Conservation (phyloP, 2,888 invertebrate genomes). For the Drosophila pegasa region DNA sequence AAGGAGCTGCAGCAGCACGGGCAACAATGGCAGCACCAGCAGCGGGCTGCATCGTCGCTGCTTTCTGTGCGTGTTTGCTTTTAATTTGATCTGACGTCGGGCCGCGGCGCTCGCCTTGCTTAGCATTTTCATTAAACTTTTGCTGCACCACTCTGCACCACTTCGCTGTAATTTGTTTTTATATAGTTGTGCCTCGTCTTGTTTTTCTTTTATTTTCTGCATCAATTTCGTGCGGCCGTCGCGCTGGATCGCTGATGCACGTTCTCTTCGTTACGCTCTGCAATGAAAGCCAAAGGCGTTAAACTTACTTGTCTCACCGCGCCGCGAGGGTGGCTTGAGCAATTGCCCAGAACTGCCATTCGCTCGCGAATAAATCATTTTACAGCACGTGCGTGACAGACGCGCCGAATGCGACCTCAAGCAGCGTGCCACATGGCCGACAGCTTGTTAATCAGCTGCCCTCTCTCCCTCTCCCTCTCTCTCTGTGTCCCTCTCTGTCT, state of each 20-base stretch:
- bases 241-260: conserved; percentile 23
- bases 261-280: conserved; percentile 42
- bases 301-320: conserved; percentile 34
- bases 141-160: conserved; percentile 12
- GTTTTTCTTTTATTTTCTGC: conserved; percentile 13
- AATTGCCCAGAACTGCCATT: conserved; percentile 21
- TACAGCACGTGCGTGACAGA: conserved; percentile 55
- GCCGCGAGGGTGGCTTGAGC: conserved; percentile 16
- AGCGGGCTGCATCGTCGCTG: conserved; percentile 59
- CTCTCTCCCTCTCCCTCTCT: too few relatives aligned
- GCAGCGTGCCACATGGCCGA: background rate
- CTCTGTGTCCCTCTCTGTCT: background rate
- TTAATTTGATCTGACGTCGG: conserved; percentile 58
- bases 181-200: background rate
- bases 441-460: conserved; percentile 43
- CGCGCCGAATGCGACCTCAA: conserved; percentile 23
- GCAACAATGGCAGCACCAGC: conserved; percentile 23
- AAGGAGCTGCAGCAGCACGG: conserved; percentile 30
- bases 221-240: conserved; percentile 62
- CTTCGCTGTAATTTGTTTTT: conserved; percentile 13
- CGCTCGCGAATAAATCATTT: conserved; percentile 50
- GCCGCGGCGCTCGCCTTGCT: conserved; percentile 50
- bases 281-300: conserved; percentile 43
- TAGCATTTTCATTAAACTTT: conserved; percentile 60
- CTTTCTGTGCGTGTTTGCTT: conserved; percentile 72